A percentile compares a stretch with the other conserved stretches of the same genome.
These are phyloP conservation scores for Stichodactyla helianthus DNA, from an alignment of 64 coral and sea anemone species.

Conservation along the genomic window DNA sequence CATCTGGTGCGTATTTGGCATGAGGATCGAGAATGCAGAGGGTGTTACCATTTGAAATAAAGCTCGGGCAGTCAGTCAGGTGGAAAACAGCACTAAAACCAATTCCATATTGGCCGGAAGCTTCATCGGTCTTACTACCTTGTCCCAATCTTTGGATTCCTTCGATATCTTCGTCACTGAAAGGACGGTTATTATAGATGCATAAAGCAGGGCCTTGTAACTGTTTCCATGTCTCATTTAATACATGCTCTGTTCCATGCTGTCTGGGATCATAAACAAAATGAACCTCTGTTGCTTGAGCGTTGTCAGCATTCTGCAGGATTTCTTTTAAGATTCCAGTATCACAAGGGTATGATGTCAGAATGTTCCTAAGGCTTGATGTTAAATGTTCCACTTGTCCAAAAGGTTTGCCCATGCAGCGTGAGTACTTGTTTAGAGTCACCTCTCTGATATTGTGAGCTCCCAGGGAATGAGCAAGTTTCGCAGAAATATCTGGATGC, in stretches of 20 bases:
- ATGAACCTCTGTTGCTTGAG: constrained; percentile 80
- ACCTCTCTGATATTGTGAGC: constrained; percentile 56
- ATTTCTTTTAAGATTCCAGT: constrained; percentile 88
- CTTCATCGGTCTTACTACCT: constrained; percentile 54
- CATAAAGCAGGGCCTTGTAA: constrained; percentile 92
- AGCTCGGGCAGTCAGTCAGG: constrained; percentile 92
- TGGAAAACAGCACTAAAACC: constrained; percentile 93
- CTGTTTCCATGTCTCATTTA: constrained; percentile 74
- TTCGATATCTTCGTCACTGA: constrained; percentile 64
- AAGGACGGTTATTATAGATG: constrained; percentile 80
- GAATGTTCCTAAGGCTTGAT: constrained; percentile 54
- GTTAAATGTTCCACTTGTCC: constrained; percentile 84
- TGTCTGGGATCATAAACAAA: constrained; percentile 82
- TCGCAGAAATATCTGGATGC: constrained; percentile 63
- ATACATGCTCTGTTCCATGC: constrained; percentile 59
- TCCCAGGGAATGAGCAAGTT: constrained; percentile 77
- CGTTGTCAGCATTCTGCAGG: constrained; percentile 86
- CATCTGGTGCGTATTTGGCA: constrained; percentile 75
- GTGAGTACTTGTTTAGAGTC: constrained; percentile 73
- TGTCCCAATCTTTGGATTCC: constrained; percentile 77
- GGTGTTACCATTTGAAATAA: constrained; percentile 65
- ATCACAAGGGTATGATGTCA: constrained; percentile 79
- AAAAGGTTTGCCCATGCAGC: constrained; percentile 78
- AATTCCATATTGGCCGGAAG: constrained; percentile 73
- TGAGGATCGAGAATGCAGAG: constrained; percentile 88